Conservation (phyloP, 2,113 vertebrate genomes). For the Elgaria multicarinata region DNA sequence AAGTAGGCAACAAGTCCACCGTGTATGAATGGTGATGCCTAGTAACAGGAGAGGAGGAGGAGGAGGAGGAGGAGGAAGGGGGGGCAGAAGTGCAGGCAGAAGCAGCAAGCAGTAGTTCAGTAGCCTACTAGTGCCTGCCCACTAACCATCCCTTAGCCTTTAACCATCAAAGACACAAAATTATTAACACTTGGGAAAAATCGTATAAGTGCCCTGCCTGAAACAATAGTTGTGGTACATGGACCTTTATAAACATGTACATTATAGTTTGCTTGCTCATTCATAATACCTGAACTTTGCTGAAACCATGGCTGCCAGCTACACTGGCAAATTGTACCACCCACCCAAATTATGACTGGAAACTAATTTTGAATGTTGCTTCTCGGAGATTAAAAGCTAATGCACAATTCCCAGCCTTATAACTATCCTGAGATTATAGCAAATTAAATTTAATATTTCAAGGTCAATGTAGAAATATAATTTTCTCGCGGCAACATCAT, state of each 20-base stretch:
- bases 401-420: background rate
- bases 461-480: background rate
- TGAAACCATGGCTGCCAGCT: background rate
- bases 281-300: background rate
- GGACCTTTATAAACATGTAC: background rate
- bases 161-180: background rate
- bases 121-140: too few relatives aligned
- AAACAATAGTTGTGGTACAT: background rate
- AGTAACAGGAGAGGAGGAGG: too few relatives aligned
- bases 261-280: background rate
- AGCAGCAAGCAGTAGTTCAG: too few relatives aligned
- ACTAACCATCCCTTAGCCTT: too few relatives aligned
- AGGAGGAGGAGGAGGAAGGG: too few relatives aligned
- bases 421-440: background rate
- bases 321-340: background rate
- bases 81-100: too few relatives aligned
- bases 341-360: background rate
- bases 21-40: too few relatives aligned
- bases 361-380: background rate
- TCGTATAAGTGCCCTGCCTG: background rate
- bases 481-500: background rate
- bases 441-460: slow-evolving; percentile 16
- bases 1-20: too few relatives aligned
- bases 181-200: background rate
- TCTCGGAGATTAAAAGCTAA: background rate